These are phyloP conservation scores for Drosophila emarginata DNA, from an alignment of 2,888 invertebrate species.

Conservation along the genomic window DNA sequence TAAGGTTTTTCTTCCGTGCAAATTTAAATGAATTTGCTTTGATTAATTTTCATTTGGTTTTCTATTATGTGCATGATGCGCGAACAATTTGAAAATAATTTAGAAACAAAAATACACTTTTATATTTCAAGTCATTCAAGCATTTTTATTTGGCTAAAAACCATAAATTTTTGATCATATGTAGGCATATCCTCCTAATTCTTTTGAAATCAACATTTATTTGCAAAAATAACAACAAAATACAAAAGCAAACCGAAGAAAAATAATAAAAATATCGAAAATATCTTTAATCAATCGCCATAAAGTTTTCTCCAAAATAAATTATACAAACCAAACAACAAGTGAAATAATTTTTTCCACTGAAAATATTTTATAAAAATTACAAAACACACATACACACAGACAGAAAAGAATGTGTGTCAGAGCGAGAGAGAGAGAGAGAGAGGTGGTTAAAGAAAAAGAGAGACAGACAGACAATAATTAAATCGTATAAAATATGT, in stretches of 20 bases:
- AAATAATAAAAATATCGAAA: background rate
- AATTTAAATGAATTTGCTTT: background rate
- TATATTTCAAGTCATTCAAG: background rate
- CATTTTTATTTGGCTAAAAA: background rate
- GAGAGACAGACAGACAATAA: constrained; percentile 39
- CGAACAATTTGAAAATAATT: background rate
- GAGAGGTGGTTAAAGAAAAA: background rate
- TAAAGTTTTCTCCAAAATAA: constrained; percentile 22
- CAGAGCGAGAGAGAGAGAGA: background rate
- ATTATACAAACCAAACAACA: constrained; percentile 29
- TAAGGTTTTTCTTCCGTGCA: background rate
- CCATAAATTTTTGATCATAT: constrained; percentile 2
- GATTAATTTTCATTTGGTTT: background rate
- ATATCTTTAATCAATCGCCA: constrained; percentile 7
- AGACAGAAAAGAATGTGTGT: background rate
- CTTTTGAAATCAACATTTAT: constrained; percentile 5
- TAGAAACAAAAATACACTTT: background rate
- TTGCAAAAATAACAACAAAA: background rate
- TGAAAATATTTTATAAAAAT: constrained; percentile 43
- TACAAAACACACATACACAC: constrained; percentile 20
- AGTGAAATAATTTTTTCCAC: constrained; percentile 22
- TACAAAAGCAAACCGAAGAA: background rate
- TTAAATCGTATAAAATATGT: constrained; percentile 69
- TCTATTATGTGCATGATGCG: background rate
- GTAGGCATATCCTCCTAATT: background rate